Evolutionary conservation across 2,888 invertebrate genomes (phyloP).

Genomic region (Trimorus sp.): DNA sequence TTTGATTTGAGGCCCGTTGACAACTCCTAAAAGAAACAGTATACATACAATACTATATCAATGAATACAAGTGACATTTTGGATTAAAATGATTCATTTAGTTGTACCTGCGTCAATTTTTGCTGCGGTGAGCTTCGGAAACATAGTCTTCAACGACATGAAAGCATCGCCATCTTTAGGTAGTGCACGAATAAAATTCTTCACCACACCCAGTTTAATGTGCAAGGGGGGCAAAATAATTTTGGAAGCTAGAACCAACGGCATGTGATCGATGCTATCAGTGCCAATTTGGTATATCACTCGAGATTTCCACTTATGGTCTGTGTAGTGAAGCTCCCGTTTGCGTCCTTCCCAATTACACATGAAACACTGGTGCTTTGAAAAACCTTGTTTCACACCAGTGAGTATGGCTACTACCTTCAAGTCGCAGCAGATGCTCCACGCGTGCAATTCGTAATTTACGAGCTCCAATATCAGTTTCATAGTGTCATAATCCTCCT

Average conservation of each 20-base stretch:
- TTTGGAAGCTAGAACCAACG: too few relatives aligned
- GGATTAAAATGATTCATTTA: background rate
- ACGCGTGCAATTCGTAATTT: slow-evolving; percentile 1
- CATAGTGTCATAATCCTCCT: slow-evolving; percentile 10
- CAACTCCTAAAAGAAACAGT: background rate
- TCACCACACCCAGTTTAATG: too few relatives aligned
- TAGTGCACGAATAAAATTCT: too few relatives aligned
- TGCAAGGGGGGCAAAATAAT: too few relatives aligned
- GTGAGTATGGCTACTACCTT: slow-evolving; percentile 13
- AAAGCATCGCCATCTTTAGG: too few relatives aligned
- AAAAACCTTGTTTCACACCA: slow-evolving; percentile 8
- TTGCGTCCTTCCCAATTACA: slow-evolving; percentile 18
- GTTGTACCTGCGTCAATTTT: background rate
- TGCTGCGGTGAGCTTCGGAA: background rate
- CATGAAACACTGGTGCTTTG: slow-evolving; percentile 9
- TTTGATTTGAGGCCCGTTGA: slow-evolving; percentile 4
- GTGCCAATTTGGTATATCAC: too few relatives aligned
- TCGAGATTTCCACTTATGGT: background rate
- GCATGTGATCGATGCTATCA: too few relatives aligned
- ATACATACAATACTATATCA: background rate
- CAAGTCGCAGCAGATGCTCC: slow-evolving; percentile 16
- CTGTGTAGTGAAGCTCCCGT: slow-evolving; percentile 12
- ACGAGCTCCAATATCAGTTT: slow-evolving; percentile 2
- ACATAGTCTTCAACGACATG: background rate
- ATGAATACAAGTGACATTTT: background rate